Evolutionary conservation across 1,140 invertebrate species (phyloP), one percentile per base, ranked within the genome.

Genomic region (Drosophila ananassae): DNA sequence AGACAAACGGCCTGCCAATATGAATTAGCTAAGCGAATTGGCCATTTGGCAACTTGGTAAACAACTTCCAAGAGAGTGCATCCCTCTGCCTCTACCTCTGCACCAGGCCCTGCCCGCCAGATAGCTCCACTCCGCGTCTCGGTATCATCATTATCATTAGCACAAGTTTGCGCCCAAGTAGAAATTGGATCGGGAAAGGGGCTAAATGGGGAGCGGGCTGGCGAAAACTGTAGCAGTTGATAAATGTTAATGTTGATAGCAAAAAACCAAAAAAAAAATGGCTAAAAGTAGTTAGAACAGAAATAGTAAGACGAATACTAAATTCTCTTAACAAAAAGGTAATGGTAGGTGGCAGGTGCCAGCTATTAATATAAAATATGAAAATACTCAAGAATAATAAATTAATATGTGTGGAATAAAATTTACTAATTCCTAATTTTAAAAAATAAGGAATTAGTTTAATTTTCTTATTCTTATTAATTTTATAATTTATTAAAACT

Each of bases 101-200:
- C 50, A 3, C 2, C 9, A 30, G 17, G 24, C n/a, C 46, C 37
- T 55, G 10, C 32, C 44, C 8, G 13, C 28, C 44, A 10, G 34
- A 30, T 21, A 46, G 13, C 46, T 51, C 25, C 22, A 39, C 32
- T 54, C 32, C 62, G 37, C 53, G 67, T 60, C 53, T 32, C 75
- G 82, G 80, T 87, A 89, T 89, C 79, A 89, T 89, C 82, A 87
- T 87, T 87, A 87, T 87, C 82, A 87, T 87, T 87, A 87, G 83
- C 75, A 77, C 74, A 75, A 80, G 59, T 71, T 80, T 85, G 75
- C 63, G 79, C 75, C 63, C 69, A 74, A 52, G 48, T 61, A 52
- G 59, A 63, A 58, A 44, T 44, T 57, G 32, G 13, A 30, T 39
- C 25, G 12, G 12, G 57, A 55, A 7, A 24, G 22, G 12, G 39